Evolutionary conservation across 1,140 invertebrate species (phyloP), one percentile per base, ranked within the genome.

Genomic region (Scaptodrosophila lebanonensis): DNA sequence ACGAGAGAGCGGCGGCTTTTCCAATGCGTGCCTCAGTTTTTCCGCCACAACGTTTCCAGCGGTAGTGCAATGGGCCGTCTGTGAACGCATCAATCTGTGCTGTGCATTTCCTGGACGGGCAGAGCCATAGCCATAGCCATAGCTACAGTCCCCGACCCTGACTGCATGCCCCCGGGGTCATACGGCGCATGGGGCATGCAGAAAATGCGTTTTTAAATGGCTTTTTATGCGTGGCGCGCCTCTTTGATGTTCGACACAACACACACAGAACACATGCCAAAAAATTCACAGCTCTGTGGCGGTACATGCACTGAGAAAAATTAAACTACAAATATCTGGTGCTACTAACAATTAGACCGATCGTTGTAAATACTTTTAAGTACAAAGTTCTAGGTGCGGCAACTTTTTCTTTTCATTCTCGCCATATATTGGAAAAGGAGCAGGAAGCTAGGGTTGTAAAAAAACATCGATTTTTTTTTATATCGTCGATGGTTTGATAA

Each of bases 161-260:
- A 22, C 40, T 51, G 49, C 36, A 30, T 52, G 48, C 49, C 40
- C 35, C 72, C 35, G 53, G 72, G 72, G 63, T 71, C 67, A 71
- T 17, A 32, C 22, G 57, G 45, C 61, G 29, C 20, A 22, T 36
- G 68, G 51, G 38, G 52, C 60, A 53, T 32, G 75, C 56, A 82
- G 69, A 82, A 83, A 83, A 83, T 83, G 77, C 72, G 79, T 83
- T 83, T 83, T 83, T 83, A 83, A 83, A 83, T 83, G 77, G 72
- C 67, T 69, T 82, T 82, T 82, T 82, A 75, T 75, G 75, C 75
- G 75, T 82, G 75, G 69, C 76, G 75, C 75, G 70, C 57, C 70
- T 76, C 75, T 77, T 82, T 82, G 75, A 82, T 82, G 75, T 82
- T 82, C 60, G 75, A 62, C 44, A 56, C 29, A n/a, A n/a, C n/a